Evolutionary conservation across 2,888 invertebrate genomes (phyloP), one percentile per base, ranked within the genome.

Genomic region (Conops quadrifasciatus): DNA sequence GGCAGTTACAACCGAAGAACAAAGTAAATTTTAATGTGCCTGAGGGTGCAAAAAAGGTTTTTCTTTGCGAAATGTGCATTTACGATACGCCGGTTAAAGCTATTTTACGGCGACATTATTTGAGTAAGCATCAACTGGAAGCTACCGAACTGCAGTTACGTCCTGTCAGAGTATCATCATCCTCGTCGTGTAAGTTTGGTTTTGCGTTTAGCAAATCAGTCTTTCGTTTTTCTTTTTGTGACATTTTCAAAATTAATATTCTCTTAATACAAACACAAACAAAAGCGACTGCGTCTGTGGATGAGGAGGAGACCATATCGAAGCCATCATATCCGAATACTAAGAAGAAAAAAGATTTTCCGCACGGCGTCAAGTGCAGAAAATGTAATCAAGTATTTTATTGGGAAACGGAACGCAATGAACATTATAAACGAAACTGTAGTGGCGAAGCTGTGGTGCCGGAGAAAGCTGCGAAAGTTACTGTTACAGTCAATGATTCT

Each of bases 61-160:
- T 77, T 53, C 71, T 79, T 3, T 83, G 83, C 47, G 82, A 83
- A 71, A 72, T 83, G 74, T 83, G 83, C 66, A 74, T 82, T 0
- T 83, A 77, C 71, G 83, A 83, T 65, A 75, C 79, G 1, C 71
- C 74, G 7, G 72, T 72, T 19, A 73, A 77, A 21, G 65, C 67
- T 0, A 76, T 80, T 56, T 64, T 83, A 13, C 77, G 78, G 13
- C 67, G 70, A 0, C 83, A 83, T 56, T 83, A 83, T 68, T 75
- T 75, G 19, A 74, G 73, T 13, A 78, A 77, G 65, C 83, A 83
- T 66, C 68, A 73, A 30, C 67, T 80, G 3, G 74, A 78, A 5
- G 79, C 81, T 0, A 78, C 72, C 13, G 83, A 83, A 24, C 69
- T 80, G 21, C 80, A 83, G 28, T 62, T 82, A 51, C 78, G 81